Evolutionary conservation across 2,797 vertebrate species (phyloP).

Genomic region (Scleropages formosus): DNA sequence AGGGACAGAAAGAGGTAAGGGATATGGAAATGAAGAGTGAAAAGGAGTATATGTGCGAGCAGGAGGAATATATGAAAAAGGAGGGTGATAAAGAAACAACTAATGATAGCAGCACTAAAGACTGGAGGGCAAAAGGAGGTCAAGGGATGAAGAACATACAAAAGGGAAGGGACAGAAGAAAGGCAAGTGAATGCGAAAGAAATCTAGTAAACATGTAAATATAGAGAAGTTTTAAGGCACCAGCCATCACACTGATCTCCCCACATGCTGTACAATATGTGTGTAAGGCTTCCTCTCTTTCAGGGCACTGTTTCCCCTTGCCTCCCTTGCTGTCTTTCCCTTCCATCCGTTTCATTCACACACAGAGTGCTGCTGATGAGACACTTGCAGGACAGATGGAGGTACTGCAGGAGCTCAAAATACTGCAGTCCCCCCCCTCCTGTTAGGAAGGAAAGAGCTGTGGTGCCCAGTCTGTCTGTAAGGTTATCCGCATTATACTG

Average conservation of each 20-base stretch:
- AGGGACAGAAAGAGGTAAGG: conserved; percentile 30
- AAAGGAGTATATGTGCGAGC: background rate
- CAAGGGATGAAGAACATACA: background rate
- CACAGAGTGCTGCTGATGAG: conserved; percentile 49
- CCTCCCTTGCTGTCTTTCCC: conserved; percentile 27
- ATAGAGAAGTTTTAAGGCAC: too few species aligned
- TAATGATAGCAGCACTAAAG: background rate
- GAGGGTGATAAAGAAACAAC: background rate
- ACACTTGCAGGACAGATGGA: conserved; percentile 53
- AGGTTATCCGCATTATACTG: conserved; percentile 1
- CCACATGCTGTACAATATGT: conserved; percentile 21
- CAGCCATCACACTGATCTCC: background rate
- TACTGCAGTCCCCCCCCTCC: conserved; percentile 54
- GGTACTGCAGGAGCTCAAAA: conserved; percentile 56
- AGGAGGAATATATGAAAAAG: background rate
- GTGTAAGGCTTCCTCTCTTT: conserved; percentile 25
- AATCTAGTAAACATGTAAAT: too few species aligned
- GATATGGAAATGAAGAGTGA: background rate
- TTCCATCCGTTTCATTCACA: conserved; percentile 17
- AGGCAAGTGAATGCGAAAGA: background rate
- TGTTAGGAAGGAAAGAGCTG: conserved; percentile 2
- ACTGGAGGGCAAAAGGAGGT: background rate
- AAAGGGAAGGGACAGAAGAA: background rate
- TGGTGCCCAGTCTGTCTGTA: conserved; percentile 5
- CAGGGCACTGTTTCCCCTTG: conserved; percentile 41